Evolutionary conservation across 1,140 invertebrate genomes (phyloP).

Genomic region (Diachasma alloeum): DNA sequence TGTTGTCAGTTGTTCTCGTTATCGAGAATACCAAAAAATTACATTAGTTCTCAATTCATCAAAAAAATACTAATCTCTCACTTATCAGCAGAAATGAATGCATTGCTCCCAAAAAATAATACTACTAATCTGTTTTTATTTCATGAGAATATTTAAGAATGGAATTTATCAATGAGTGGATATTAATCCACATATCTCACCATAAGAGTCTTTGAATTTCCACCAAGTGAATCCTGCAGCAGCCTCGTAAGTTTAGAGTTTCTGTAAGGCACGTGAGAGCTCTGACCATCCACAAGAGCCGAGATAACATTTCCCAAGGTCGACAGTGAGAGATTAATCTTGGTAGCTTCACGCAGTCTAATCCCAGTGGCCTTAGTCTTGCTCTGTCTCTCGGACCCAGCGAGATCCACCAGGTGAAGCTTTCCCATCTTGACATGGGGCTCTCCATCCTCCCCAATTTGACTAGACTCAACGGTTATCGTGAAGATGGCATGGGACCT

Average conservation of each 20-base stretch:
- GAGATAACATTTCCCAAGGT: conserved; percentile 96
- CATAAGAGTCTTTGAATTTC: conserved; percentile 97
- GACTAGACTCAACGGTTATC: conserved; percentile 84
- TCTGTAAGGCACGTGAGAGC: conserved; percentile 92
- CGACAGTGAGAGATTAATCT: conserved; percentile 94
- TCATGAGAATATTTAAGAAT: too few relatives aligned
- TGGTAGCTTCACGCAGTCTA: conserved; percentile 91
- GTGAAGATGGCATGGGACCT: conserved; percentile 90
- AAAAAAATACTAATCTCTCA: too few relatives aligned
- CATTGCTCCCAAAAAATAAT: too few relatives aligned
- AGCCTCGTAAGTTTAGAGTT: conserved; percentile 94
- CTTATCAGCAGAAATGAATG: too few relatives aligned
- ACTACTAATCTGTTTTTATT: too few relatives aligned
- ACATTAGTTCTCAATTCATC: too few relatives aligned
- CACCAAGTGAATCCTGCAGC: conserved; percentile 93
- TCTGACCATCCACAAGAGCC: conserved; percentile 92
- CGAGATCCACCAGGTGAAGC: conserved; percentile 85
- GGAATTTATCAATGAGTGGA: conserved; percentile 7
- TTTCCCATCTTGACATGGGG: conserved; percentile 80
- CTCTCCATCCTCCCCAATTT: conserved; percentile 69
- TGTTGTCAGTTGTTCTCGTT: too few relatives aligned
- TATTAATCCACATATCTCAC: conserved; percentile 56
- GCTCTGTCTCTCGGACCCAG: conserved; percentile 87
- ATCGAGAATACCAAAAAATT: too few relatives aligned
- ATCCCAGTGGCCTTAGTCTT: conserved; percentile 92